Percentiles rank a stretch among this genome's conserved stretches.
Conservation (phyloP, 2,797 vertebrate genomes). For the Rhinophrynus dorsalis region DNA sequence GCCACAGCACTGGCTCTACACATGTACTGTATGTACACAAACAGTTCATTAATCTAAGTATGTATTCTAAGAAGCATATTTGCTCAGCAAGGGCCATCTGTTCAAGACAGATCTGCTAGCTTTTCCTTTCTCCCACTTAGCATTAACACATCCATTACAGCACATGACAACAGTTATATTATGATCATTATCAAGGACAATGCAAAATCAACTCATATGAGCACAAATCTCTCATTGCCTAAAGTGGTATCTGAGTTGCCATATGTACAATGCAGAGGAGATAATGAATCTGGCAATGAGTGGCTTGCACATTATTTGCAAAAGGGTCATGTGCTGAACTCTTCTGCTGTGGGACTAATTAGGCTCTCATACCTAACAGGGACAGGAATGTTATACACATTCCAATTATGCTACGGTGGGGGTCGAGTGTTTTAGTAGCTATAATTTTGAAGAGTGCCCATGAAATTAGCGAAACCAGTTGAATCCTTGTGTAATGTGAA, state of each 20-base stretch:
- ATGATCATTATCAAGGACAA: conserved; percentile 3
- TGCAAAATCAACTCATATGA: neutral
- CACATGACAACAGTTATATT: neutral
- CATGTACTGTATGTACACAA: conserved; percentile 12
- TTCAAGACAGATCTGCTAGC: neutral
- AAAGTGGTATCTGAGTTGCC: conserved; percentile 4
- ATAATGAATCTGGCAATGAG: conserved; percentile 1
- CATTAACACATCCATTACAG: neutral
- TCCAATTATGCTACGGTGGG: conserved; percentile 36
- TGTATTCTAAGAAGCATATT: conserved; percentile 1
- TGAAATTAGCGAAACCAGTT: conserved; percentile 36
- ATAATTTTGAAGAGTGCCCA: conserved; percentile 30
- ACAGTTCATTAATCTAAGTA: conserved; percentile 16
- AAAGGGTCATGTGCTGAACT: conserved; percentile 1
- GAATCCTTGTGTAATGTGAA: conserved; percentile 7
- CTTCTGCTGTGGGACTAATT: conserved; percentile 28
- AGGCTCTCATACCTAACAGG: conserved; percentile 26
- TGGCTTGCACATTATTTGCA: conserved; percentile 2
- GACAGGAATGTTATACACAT: conserved; percentile 31
- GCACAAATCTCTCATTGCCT: neutral
- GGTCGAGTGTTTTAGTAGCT: conserved; percentile 32
- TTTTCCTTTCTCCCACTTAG: neutral
- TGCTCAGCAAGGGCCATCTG: conserved; percentile 20
- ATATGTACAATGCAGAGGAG: neutral
- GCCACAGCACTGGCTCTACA: neutral